phyloP scores from a whole-genome alignment of 35 echinoderm and acorn worm genomes.

The Heliocidaris erythrogramma region DNA sequence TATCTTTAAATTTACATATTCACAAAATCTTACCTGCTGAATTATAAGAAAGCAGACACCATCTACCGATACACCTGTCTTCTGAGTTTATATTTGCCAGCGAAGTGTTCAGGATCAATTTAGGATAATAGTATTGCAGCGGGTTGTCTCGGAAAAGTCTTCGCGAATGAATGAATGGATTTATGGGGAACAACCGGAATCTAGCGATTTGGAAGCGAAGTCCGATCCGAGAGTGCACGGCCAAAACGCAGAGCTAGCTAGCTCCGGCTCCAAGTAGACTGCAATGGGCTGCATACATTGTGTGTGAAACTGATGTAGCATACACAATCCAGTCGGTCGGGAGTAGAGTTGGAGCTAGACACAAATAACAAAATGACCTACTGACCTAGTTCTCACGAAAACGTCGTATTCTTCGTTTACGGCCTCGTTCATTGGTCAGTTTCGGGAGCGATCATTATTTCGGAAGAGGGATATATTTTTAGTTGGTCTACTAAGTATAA shows the following conservation, averaged over 20 bases:
- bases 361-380: conserved; percentile 36
- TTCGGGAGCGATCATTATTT: background rate
- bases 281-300: background rate
- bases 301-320: background rate
- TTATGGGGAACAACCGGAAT: background rate
- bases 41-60: background rate
- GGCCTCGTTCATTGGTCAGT: conserved; percentile 15
- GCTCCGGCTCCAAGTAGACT: too few relatives aligned
- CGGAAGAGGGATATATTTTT: background rate
- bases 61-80: background rate
- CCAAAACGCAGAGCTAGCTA: too few relatives aligned
- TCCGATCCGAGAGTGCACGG: background rate
- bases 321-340: background rate
- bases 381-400: conserved; percentile 30
- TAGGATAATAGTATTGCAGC: too few relatives aligned
- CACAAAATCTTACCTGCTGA: background rate
- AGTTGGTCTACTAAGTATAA: background rate
- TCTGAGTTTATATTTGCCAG: background rate
- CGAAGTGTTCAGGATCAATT: too few relatives aligned
- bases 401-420: conserved; percentile 12
- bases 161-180: background rate
- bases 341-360: background rate
- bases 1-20: background rate
- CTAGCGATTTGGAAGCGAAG: background rate
- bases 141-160: background rate